A percentile compares a stretch with the other conserved stretches of the same genome.
Evolutionary conservation across 2,797 vertebrate species (phyloP).

Genomic region (Diplodus sargus): DNA sequence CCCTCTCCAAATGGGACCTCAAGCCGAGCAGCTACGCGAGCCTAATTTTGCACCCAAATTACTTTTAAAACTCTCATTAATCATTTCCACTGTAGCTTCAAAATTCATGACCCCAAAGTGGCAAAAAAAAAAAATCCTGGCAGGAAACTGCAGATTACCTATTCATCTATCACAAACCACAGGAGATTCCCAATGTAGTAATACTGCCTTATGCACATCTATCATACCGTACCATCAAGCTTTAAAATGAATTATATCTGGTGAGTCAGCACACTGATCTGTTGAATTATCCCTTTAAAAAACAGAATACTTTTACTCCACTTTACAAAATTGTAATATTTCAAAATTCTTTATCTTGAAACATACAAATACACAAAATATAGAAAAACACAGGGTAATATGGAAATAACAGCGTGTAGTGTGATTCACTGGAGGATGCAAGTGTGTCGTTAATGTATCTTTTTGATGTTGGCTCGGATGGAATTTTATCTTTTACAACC

Average conservation of each 20-base stretch:
- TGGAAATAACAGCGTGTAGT: neutral
- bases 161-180: neutral
- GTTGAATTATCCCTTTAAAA: constrained; percentile 16
- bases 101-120: constrained; percentile 27
- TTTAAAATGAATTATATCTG: constrained; percentile 15
- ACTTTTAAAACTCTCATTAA: constrained; percentile 27
- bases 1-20: constrained; percentile 30
- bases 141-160: constrained; percentile 15
- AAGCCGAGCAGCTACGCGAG: constrained; percentile 20
- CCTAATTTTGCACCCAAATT: constrained; percentile 29
- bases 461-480: neutral
- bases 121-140: neutral
- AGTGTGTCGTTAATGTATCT: neutral
- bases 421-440: neutral
- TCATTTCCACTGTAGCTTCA: constrained; percentile 23
- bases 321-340: neutral
- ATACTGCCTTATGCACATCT: neutral
- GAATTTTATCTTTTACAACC: constrained; percentile 12
- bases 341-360: neutral
- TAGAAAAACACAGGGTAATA: neutral
- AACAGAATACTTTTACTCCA: neutral
- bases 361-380: constrained; percentile 1
- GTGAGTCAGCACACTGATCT: neutral
- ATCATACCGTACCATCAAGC: neutral
- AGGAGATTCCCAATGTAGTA: neutral